Evolutionary conservation across 2,888 invertebrate species (phyloP), one percentile per base, ranked within the genome.

Genomic region (Calliphora vomitoria): DNA sequence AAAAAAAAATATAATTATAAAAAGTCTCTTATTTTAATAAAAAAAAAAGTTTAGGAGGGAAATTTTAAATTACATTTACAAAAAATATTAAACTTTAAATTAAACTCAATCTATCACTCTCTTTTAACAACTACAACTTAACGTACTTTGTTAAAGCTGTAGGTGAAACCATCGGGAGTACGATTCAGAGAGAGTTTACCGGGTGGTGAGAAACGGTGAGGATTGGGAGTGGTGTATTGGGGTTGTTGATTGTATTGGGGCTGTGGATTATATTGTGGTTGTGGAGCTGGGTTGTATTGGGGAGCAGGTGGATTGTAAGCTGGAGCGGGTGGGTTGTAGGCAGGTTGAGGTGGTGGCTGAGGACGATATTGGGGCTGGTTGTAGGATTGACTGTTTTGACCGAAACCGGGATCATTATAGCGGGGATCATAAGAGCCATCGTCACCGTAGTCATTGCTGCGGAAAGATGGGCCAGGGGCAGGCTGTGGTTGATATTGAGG

Each of bases 131-230:
- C 38, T 79, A 25, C 85, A 76, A 15, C 47, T 85, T 85, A 87
- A 75, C 87, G 87, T 89, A 94, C 94, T 93, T 96, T 97, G 94
- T 96, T 97, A 95, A 97, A 97, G 89, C 96, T 97, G 94, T 97
- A 98, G 91, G 97, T 97, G 94, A 96, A 98, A 91, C 98, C 98
- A 92, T 98, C 98, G 58, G 97, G 97, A 85, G 97, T 97, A 92
- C 98, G 95, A 95, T 97, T 97, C 90, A 98, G 95, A 90, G 96
- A 96, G 91, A 98, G 95, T 94, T 97, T 97, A 90, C 98, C 98
- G 44, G 97, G 97, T 76, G 97, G 97, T 93, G 96, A 96, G 94
- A 97, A 97, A 90, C 96, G 95, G 91, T 95, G 95, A 25, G 97
- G 96, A 41, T 95, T 94, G 88, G 95, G 96, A 78, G 97, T 97